Conservation (phyloP, 2,888 invertebrate genomes). For the Brenthis ino region DNA sequence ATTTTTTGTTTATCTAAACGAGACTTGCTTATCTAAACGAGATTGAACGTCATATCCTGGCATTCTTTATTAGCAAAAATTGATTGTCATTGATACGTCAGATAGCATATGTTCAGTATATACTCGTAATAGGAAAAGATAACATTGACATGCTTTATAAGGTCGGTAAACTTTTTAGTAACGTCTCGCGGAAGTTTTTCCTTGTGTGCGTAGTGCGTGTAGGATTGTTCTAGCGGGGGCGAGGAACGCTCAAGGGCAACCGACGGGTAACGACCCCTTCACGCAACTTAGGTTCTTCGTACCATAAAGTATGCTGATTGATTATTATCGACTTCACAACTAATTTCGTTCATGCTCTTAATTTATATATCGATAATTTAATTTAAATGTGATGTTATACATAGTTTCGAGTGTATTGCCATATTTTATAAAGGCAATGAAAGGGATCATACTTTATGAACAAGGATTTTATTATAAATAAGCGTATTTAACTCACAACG, state of each 20-base stretch:
- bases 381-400: not conserved
- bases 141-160: conserved; percentile 47
- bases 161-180: conserved; percentile 60
- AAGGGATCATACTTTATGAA: no score
- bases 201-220: conserved; percentile 45
- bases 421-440: no score
- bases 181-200: conserved; percentile 53
- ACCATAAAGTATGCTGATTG: conserved; percentile 25
- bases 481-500: no score
- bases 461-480: no score
- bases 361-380: not conserved
- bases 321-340: not conserved
- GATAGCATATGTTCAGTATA: conserved; percentile 6
- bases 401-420: no score
- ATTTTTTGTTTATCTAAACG: no score
- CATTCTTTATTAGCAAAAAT: not conserved
- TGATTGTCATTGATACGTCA: not conserved
- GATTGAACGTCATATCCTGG: not conserved
- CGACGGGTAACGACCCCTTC: conserved; percentile 69
- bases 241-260: conserved; percentile 76
- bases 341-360: not conserved
- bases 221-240: conserved; percentile 54
- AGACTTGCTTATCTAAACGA: not conserved
- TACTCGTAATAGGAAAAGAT: conserved; percentile 15
- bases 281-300: conserved; percentile 38